phyloP scores from a whole-genome alignment of 37 sponge, comb jelly and placozoan species.

The Haliclona indistincta region DNA sequence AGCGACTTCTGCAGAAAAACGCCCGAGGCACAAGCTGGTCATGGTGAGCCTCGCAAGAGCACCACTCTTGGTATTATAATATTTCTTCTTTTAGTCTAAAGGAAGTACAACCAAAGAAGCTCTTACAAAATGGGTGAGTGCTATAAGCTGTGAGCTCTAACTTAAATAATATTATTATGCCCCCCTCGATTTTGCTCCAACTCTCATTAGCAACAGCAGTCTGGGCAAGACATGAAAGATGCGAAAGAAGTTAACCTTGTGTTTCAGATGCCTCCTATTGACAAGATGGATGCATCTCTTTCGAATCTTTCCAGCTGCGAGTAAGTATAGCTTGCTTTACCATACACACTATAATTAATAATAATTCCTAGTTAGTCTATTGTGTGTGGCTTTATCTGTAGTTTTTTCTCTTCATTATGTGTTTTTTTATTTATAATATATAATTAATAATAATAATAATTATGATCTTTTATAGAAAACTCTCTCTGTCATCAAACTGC shows the following conservation, averaged over 20 bases:
- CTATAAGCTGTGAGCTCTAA: background rate
- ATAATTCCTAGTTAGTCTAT: no score
- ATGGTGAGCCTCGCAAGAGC: no score
- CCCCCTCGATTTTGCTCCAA: background rate
- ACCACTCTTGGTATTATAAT: background rate
- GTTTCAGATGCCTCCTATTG: constrained; percentile 92
- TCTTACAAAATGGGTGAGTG: constrained; percentile 81
- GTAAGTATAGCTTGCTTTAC: constrained; percentile 49
- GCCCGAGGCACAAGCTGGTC: no score
- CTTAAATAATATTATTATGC: background rate
- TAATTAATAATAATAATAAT: background rate
- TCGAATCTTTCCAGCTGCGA: constrained; percentile 85
- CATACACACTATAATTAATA: no score
- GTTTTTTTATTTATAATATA: background rate
- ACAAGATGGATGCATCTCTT: constrained; percentile 96
- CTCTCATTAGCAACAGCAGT: constrained; percentile 53
- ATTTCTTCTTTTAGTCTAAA: constrained; percentile 57
- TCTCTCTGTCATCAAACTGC: constrained; percentile 91
- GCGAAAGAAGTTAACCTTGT: constrained; percentile 79
- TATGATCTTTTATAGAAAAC: constrained; percentile 29
- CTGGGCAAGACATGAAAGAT: constrained; percentile 77
- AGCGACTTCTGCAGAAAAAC: no score
- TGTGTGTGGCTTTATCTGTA: no score
- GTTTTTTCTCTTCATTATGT: background rate
- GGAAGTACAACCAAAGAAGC: constrained; percentile 92